Conservation (phyloP, 2,113 vertebrate species). For the Phaethon lepturus region DNA sequence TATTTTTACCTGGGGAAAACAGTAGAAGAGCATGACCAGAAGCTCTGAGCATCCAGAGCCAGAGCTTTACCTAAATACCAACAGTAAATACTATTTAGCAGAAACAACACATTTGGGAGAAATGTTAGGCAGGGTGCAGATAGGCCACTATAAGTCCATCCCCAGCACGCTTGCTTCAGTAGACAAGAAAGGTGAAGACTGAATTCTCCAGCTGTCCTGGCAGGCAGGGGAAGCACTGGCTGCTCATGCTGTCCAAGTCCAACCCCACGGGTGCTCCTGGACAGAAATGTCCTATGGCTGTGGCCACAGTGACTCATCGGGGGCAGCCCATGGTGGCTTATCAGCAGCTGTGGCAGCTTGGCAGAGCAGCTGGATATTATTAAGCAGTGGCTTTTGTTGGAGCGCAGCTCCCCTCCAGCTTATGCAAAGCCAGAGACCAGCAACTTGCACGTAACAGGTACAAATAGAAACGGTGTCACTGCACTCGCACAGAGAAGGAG, state of each 20-base stretch:
- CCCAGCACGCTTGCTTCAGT: not conserved
- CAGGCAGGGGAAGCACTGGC: not conserved
- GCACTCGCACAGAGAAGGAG: not conserved
- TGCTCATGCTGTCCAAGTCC: not conserved
- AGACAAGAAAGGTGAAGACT: not conserved
- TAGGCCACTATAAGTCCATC: not conserved
- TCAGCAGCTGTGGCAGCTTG: not conserved
- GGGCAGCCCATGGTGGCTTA: not conserved
- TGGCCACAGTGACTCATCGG: not conserved
- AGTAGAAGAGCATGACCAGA: not conserved
- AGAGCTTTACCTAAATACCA: not conserved
- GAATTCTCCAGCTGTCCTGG: not conserved
- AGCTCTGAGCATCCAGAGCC: not conserved
- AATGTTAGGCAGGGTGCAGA: not conserved
- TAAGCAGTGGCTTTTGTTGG: not conserved
- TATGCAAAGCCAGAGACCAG: not conserved
- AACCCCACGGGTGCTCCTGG: not conserved
- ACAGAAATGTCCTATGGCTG: not conserved
- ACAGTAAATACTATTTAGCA: not conserved
- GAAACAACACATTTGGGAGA: not conserved
- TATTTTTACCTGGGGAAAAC: not conserved
- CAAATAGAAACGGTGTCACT: not conserved
- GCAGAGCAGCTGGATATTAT: not conserved
- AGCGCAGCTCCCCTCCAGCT: not conserved
- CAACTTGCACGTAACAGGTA: fast-evolving